These are phyloP conservation scores for Diadophis punctatus DNA, from an alignment of 2,113 vertebrate genomes.

Conservation along the genomic window DNA sequence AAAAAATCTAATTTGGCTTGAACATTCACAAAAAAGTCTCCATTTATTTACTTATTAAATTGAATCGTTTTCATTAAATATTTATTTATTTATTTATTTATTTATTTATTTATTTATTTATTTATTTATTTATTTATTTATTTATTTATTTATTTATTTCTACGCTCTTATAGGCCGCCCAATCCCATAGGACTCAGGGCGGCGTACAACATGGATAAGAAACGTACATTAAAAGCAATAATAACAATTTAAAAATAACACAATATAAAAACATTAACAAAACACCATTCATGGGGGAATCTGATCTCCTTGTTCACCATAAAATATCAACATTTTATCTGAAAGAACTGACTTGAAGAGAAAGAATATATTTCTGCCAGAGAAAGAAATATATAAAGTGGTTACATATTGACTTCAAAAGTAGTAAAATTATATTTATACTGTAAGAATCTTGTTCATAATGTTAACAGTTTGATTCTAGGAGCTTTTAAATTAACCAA, in stretches of 20 bases:
- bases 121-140: too few relatives aligned
- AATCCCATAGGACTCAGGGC: too few relatives aligned
- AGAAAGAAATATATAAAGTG: neutral
- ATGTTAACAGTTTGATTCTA: neutral
- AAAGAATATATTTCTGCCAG: neutral
- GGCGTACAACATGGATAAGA: too few relatives aligned
- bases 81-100: too few relatives aligned
- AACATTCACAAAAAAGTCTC: neutral
- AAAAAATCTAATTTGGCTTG: neutral
- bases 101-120: too few relatives aligned
- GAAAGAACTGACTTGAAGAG: neutral
- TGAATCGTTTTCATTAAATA: neutral
- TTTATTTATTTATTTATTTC: too few relatives aligned
- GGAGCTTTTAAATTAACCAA: neutral
- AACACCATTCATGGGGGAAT: too few relatives aligned
- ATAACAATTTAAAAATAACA: too few relatives aligned
- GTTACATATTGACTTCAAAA: neutral
- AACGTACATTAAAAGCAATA: too few relatives aligned
- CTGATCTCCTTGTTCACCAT: too few relatives aligned
- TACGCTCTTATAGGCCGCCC: too few relatives aligned
- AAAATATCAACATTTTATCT: neutral
- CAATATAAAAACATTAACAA: too few relatives aligned
- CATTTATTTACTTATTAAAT: neutral
- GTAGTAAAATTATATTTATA: neutral
- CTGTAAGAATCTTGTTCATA: neutral